Percentiles rank a stretch among this genome's conserved stretches.
Evolutionary conservation across 1,140 invertebrate species (phyloP).

Genomic region (Eumaeus atala): DNA sequence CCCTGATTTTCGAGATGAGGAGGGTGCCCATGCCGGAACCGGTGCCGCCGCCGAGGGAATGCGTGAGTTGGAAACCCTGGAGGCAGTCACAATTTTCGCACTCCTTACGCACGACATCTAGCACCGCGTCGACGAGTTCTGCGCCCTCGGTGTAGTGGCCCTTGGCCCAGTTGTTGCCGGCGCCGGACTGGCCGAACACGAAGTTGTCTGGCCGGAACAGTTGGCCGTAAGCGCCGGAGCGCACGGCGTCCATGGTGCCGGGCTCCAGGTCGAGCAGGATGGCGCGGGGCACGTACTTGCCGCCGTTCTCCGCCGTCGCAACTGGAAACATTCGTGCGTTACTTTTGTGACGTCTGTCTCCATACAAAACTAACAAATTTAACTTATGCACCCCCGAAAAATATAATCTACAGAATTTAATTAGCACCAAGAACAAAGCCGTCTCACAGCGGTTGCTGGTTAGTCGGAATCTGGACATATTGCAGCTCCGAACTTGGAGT

Average conservation of each 20-base stretch:
- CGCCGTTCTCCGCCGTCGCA: conserved; percentile 57
- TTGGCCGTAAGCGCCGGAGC: conserved; percentile 82
- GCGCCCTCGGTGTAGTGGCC: conserved; percentile 94
- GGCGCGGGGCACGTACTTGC: conserved; percentile 81
- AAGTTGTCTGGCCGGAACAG: conserved; percentile 84
- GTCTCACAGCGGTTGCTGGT: no score
- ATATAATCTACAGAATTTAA: no score
- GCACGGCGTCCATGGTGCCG: conserved; percentile 93
- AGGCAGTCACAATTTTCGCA: conserved; percentile 85
- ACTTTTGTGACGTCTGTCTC: background rate
- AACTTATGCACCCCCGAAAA: no score
- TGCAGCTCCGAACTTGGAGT: no score
- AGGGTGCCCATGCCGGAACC: conserved; percentile 78
- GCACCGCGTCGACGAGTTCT: conserved; percentile 84
- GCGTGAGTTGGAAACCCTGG: conserved; percentile 85
- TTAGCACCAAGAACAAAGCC: no score
- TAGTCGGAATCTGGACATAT: no score
- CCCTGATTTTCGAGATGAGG: conserved; percentile 84
- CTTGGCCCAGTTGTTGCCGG: conserved; percentile 86
- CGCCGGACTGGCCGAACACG: conserved; percentile 58
- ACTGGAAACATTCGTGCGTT: conserved; percentile 30
- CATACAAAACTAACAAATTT: no score
- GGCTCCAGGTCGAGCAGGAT: conserved; percentile 87
- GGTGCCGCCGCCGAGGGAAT: conserved; percentile 86
- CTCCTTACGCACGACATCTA: conserved; percentile 89